Evolutionary conservation across 1,140 invertebrate genomes (phyloP).

Genomic region (Mactra quadrangularis): DNA sequence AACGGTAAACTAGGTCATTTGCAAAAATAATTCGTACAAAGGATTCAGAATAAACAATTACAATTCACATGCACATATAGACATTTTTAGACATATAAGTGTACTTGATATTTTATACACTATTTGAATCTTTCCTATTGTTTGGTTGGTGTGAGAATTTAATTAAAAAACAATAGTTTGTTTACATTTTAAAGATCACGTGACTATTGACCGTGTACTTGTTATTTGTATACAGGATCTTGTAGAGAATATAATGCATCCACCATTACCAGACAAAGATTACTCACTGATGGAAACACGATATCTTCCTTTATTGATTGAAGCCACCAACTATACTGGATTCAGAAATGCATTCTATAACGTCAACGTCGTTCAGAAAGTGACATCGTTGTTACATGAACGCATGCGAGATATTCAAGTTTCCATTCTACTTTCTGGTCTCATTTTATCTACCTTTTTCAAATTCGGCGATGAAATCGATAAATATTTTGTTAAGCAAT

Average conservation of each 20-base stretch:
- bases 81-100: too few species aligned
- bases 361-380: neutral
- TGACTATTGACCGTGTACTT: too few species aligned
- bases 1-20: too few species aligned
- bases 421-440: neutral
- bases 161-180: too few species aligned
- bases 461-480: slow-evolving; percentile 61
- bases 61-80: too few species aligned
- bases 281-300: neutral
- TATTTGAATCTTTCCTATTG: too few species aligned
- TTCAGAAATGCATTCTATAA: slow-evolving; percentile 32
- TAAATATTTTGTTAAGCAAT: slow-evolving; percentile 66
- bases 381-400: neutral
- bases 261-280: slow-evolving; percentile 24
- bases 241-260: neutral
- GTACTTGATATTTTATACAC: too few species aligned
- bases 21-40: too few species aligned
- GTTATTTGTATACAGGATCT: too few species aligned
- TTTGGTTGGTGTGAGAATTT: too few species aligned
- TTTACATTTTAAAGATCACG: too few species aligned
- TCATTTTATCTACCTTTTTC: slow-evolving; percentile 52
- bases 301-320: slow-evolving; percentile 16
- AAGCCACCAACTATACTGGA: slow-evolving; percentile 3
- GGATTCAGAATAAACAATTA: too few species aligned
- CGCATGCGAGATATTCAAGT: neutral